Evolutionary conservation across 2,113 vertebrate species (phyloP).

Genomic region (Furnarius figulus): DNA sequence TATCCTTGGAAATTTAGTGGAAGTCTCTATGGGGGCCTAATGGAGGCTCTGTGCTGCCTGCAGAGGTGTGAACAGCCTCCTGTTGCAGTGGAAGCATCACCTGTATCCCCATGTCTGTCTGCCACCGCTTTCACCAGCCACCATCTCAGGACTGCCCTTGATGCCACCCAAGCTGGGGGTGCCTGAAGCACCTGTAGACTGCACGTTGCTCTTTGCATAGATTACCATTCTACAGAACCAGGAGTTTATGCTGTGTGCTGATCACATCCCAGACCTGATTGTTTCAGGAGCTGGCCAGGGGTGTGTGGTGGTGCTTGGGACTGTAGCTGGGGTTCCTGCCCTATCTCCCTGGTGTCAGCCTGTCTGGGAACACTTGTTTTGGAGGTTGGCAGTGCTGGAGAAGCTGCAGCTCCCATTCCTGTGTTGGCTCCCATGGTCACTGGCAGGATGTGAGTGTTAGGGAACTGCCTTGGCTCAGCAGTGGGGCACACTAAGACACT

Average conservation of each 20-base stretch:
- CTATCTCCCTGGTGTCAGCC: neutral
- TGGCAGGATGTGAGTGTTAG: neutral
- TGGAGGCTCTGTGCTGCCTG: neutral
- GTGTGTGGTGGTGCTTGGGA: neutral
- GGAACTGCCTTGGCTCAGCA: neutral
- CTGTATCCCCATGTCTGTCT: neutral
- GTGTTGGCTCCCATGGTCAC: neutral
- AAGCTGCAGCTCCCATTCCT: neutral
- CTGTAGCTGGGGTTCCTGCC: neutral
- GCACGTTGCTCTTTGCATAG: fast-evolving
- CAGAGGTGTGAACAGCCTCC: neutral
- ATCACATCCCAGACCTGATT: fast-evolving
- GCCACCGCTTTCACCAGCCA: too few species aligned
- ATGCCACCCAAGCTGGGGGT: neutral
- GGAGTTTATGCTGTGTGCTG: neutral
- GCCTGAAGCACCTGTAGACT: neutral
- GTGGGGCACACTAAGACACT: fast-evolving
- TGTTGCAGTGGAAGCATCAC: neutral
- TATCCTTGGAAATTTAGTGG: neutral
- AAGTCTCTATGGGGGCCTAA: neutral
- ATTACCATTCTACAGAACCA: neutral
- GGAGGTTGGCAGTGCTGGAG: neutral
- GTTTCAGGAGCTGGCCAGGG: neutral
- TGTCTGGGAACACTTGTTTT: neutral
- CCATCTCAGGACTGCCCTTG: neutral